phyloP scores from a whole-genome alignment of 2,113 vertebrate genomes.

The Pedionomus torquatus region DNA sequence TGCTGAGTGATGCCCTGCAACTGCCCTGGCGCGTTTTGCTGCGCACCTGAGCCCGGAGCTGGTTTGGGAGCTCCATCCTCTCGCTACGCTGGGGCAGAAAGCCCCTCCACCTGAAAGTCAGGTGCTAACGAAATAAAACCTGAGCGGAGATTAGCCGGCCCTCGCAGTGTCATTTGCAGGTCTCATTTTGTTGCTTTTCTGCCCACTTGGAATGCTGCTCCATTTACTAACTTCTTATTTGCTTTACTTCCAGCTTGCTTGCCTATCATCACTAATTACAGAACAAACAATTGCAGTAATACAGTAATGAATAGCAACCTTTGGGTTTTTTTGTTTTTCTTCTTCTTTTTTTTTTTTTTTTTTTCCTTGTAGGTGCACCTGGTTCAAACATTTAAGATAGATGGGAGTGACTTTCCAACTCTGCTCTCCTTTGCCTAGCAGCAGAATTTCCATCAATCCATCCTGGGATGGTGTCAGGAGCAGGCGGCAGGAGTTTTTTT shows the following conservation, averaged over 20 bases:
- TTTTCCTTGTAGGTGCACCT: constrained; percentile 72
- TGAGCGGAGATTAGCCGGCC: constrained; percentile 37
- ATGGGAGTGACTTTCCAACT: constrained; percentile 72
- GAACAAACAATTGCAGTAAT: constrained; percentile 74
- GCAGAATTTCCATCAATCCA: constrained; percentile 52
- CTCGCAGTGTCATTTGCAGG: constrained; percentile 23
- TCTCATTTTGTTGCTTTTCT: constrained; percentile 61
- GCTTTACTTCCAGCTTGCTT: constrained; percentile 74
- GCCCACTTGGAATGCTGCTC: constrained; percentile 68
- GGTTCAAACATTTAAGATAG: constrained; percentile 78
- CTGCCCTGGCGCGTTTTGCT: neutral
- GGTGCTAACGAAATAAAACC: constrained; percentile 57
- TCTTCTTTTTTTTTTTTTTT: neutral
- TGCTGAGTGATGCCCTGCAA: neutral
- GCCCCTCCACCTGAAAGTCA: neutral
- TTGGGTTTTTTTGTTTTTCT: no score
- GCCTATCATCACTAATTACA: constrained; percentile 64
- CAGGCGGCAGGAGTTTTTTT: neutral
- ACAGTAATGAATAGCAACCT: constrained; percentile 68
- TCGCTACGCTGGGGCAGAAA: neutral
- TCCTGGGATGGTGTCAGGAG: constrained; percentile 33
- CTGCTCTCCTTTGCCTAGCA: constrained; percentile 68
- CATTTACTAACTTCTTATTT: constrained; percentile 72
- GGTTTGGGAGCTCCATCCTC: neutral
- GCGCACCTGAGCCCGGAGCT: neutral